Evolutionary conservation across 2,113 vertebrate genomes (phyloP).

Genomic region (Typhlomys cinereus): DNA sequence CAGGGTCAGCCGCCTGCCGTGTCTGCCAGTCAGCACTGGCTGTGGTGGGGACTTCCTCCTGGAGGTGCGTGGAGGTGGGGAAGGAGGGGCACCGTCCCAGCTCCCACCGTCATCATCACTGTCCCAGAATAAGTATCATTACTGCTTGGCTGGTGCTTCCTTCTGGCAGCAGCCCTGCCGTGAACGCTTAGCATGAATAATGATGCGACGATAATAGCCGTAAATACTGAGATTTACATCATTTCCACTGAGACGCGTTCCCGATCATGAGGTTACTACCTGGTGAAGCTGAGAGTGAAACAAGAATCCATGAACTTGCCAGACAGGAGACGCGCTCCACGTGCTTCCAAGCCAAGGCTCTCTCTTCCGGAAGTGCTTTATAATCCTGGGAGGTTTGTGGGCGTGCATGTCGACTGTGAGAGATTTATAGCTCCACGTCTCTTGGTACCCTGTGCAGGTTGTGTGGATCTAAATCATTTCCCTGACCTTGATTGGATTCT

Average conservation of each 20-base stretch:
- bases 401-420: conserved; percentile 1
- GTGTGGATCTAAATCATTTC: conserved; percentile 7
- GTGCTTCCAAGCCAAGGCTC: not conserved
- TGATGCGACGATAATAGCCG: not conserved
- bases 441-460: not conserved
- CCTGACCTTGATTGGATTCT: conserved; percentile 36
- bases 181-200: not conserved
- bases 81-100: not conserved
- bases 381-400: conserved; percentile 2
- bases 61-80: too few relatives aligned
- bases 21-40: too few relatives aligned
- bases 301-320: not conserved
- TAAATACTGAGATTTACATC: not conserved
- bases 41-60: not conserved
- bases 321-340: not conserved
- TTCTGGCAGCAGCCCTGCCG: not conserved
- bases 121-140: not conserved
- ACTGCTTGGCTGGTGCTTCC: not conserved
- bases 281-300: not conserved
- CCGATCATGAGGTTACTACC: not conserved
- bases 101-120: not conserved
- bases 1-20: too few relatives aligned
- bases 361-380: conserved; percentile 44
- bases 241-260: not conserved
- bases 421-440: conserved; percentile 32